These are phyloP conservation scores for Zaprionus gabonicus DNA, from an alignment of 1,140 invertebrate genomes.

Conservation along the genomic window DNA sequence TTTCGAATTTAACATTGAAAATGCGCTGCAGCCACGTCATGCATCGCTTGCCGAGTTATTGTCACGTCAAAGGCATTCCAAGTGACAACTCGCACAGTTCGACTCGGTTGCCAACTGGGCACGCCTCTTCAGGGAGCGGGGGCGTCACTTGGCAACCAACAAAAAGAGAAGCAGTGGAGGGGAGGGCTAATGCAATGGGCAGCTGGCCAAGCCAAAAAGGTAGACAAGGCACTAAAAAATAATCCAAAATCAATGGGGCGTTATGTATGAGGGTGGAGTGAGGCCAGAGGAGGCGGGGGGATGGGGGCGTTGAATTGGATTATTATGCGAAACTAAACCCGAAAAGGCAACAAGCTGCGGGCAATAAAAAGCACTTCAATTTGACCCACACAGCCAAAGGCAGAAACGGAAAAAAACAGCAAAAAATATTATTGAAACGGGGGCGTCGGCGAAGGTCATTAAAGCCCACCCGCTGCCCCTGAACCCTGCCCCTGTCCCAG, in stretches of 20 bases:
- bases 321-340: constrained; percentile 76
- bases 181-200: constrained; percentile 9
- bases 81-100: constrained; percentile 1
- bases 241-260: constrained; percentile 83
- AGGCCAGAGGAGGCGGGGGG: background rate
- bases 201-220: constrained; percentile 61
- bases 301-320: constrained; percentile 60
- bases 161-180: background rate
- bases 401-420: constrained; percentile 35
- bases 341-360: constrained; percentile 74
- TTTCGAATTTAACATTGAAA: background rate
- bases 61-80: constrained; percentile 49
- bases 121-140: constrained; percentile 8
- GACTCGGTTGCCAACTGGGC: constrained; percentile 17
- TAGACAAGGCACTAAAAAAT: constrained; percentile 79
- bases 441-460: constrained; percentile 64
- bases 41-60: constrained; percentile 45
- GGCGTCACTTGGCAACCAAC: constrained; percentile 15
- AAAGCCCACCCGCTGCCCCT: constrained; percentile 29
- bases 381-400: constrained; percentile 70
- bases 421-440: constrained; percentile 48
- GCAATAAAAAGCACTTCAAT: constrained; percentile 83
- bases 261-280: constrained; percentile 53
- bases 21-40: constrained; percentile 28
- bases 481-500: background rate